These are phyloP conservation scores for Sphenodon punctatus DNA, from an alignment of 2,797 vertebrate genomes.

Conservation along the genomic window DNA sequence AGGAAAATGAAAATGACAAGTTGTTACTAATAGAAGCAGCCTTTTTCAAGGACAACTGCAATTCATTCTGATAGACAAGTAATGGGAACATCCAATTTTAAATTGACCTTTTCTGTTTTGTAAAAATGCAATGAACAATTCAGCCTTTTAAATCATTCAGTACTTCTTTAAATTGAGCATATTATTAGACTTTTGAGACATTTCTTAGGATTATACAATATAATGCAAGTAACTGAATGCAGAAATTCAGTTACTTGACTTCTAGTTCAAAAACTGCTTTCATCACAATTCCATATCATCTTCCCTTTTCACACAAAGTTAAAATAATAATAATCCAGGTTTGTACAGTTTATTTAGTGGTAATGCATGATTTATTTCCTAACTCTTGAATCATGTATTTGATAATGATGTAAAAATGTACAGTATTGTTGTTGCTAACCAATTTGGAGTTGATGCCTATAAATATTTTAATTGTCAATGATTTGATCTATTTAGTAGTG, in stretches of 20 bases:
- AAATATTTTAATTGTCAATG: conserved; percentile 72
- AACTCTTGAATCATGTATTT: conserved; percentile 75
- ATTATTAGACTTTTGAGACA: conserved; percentile 34
- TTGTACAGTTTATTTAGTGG: conserved; percentile 73
- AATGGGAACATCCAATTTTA: not conserved
- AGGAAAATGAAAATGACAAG: too few species aligned
- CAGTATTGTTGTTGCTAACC: conserved; percentile 77
- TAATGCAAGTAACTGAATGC: conserved; percentile 46
- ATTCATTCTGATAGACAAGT: too few species aligned
- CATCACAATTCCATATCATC: conserved; percentile 60
- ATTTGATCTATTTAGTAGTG: conserved; percentile 63
- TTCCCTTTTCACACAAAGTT: conserved; percentile 59
- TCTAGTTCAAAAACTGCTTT: conserved; percentile 45
- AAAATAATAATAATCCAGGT: conserved; percentile 53
- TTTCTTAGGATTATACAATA: conserved; percentile 52
- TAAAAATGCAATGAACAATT: not conserved
- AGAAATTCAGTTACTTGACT: conserved; percentile 14
- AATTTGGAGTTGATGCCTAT: conserved; percentile 74
- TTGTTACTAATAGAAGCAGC: too few species aligned
- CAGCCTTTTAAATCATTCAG: conserved; percentile 12
- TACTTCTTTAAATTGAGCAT: conserved; percentile 44
- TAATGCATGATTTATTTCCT: conserved; percentile 81
- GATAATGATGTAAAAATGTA: conserved; percentile 84
- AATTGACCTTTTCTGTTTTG: not conserved
- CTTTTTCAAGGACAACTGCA: too few species aligned